Percentiles rank a stretch among this genome's conserved stretches.
phyloP scores from a whole-genome alignment of 1,140 invertebrate species.

The Temnothorax nylanderi region DNA sequence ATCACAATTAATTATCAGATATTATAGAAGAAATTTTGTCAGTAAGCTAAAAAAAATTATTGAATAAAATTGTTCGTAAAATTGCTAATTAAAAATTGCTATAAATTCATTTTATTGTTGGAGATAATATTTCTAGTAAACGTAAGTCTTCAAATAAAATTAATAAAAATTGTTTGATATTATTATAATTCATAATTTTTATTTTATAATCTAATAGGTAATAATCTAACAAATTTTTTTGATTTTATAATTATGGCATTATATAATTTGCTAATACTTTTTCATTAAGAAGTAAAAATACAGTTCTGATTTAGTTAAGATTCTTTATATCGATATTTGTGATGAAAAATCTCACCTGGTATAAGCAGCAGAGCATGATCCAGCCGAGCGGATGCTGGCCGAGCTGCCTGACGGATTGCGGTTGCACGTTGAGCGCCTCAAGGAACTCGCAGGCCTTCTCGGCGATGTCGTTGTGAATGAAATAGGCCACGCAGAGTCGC shows the following conservation, averaged over 20 bases:
- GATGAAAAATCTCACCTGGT: constrained; percentile 77
- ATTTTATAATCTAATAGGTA: background rate
- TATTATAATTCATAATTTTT: background rate
- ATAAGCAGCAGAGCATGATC: constrained; percentile 85
- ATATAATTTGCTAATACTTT: background rate
- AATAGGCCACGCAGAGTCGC: constrained; percentile 84
- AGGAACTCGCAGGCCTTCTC: constrained; percentile 80
- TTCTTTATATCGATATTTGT: background rate
- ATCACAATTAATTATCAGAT: background rate
- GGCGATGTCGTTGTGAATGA: constrained; percentile 83
- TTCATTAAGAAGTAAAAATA: background rate
- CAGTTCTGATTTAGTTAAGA: background rate
- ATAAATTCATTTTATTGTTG: background rate
- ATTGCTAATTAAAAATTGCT: background rate
- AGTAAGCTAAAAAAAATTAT: background rate
- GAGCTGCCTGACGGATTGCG: constrained; percentile 80
- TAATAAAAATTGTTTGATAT: background rate
- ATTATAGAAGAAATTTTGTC: background rate
- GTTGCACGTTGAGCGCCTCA: constrained; percentile 78
- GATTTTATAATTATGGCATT: background rate
- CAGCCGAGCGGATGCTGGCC: constrained; percentile 86
- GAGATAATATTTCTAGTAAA: background rate
- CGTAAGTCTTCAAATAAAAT: background rate
- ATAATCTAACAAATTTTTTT: background rate
- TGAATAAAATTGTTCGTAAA: background rate